Base-by-base conservation (phyloP, 1,140 invertebrate genomes). In the Danaus plexippus region DNA sequence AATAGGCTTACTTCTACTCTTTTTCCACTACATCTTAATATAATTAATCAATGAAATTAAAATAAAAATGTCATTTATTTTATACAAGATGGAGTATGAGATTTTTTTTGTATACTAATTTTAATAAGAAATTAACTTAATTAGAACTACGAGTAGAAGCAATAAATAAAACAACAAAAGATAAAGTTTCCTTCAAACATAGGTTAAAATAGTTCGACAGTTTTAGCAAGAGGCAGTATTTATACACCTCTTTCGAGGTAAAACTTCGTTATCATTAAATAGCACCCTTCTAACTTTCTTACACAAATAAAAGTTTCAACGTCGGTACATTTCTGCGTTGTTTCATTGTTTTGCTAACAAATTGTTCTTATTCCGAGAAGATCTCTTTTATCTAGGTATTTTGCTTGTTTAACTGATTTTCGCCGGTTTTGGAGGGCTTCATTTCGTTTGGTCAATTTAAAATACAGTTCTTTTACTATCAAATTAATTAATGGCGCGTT, bases 211-310 rank as follows among this genome's bases (percentile, higher is more conserved):
- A 52, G 41, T 52, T 52, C 50, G 50, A 52, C 50, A 52, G 50
- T 52, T 52, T 52, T 41, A 11, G 42, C 42, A 52, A 52, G 43
- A 43, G 50, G 43, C 50, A 32, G 22, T 11, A 52, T 43, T 51
- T 57, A 57, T 46, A 22, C 43, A 49, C 44, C 55, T 57, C 41
- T 11, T 43, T 49, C 18, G 46, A 32, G 22, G 22, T 32, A 50
- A 64, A 69, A 71, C 54, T 71, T 66, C 47, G 60, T 71, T 71
- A 71, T 74, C 69, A 60, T 64, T 58, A 66, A 66, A 67, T 61
- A 66, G 62, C 66, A 73, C 71, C 68, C 66, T 71, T 69, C 67
- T 57, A 68, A 73, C 50, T 72, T 67, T 52, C 42, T 51, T 62
- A 66, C 44, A 64, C 64, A 72, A 72, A 71, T 71, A 71, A 69